Base-by-base conservation (phyloP, 2,888 invertebrate species). In the Ochropacha duplaris region DNA sequence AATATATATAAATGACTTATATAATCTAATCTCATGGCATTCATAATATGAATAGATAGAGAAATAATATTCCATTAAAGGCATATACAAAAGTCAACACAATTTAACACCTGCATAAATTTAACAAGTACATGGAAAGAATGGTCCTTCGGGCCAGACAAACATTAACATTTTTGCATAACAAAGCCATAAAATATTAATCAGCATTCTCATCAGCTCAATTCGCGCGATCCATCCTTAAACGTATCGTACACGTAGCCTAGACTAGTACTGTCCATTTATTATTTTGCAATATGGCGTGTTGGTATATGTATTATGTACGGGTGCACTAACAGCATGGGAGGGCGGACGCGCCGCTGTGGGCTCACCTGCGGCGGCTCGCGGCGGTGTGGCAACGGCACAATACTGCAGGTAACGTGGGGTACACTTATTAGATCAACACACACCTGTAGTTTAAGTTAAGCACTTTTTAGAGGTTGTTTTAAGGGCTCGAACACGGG, bases 281-380 rank as follows among this genome's bases (percentile, higher is more conserved):
- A 56, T 50, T 56, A 59, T 63, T 65, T 66, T 65, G 67, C 69
- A 66, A 61, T 57, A 58, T 59, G 55, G 57, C 59, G 58, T 57
- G 56, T 50, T 54, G 31, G 36, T 49, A 49, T 57, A 56, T 50
- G 49, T 56, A 68, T 70, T 57, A 56, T 50, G 49, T 56, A 68
- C 70, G 83, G 88, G 85, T 81, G 87, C 89, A 94, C 94, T 94
- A 94, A 94, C 94, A 95, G 95, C 94, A 94, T 93, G 94, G 92
- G 84, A 86, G 87, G 84, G 83, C 84, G 78, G 86, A 83, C 74
- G 83, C 89, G 83, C 88, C 90, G 82, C 88, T 93, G 79, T 90
- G 93, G 88, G 76, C 82, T 58, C 90, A 89, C 81, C 87, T 93
- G 83, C 90, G 92, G 36, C 79, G 76, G 57, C 85, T 84, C 69